Evolutionary conservation across 2,888 invertebrate genomes (phyloP), one percentile per base, ranked within the genome.

Genomic region (Dimorphilus gyrociliatus): DNA sequence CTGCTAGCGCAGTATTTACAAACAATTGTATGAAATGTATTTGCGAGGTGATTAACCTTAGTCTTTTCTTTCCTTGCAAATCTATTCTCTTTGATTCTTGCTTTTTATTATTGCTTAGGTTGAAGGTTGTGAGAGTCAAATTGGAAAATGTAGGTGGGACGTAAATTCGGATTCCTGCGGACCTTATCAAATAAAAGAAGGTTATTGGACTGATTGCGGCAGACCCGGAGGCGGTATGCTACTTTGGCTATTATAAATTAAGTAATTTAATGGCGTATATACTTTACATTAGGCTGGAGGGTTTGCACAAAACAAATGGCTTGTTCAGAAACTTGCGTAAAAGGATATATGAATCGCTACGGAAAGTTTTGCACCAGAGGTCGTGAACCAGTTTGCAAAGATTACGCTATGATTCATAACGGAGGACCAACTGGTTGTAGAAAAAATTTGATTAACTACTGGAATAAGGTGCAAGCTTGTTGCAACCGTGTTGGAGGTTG

Each of bases 151-250:
- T n/a, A n/a, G n/a, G n/a, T n/a, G n/a, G 39, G 46, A 53, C 30
- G 45, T 39, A 1, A 38, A 38, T 5, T 46, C 47, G 2, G 19
- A 38, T 7, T 48, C 49, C 15, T 55, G 54, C 36, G 52, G 54
- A 8, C 46, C 45, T 17, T 53, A 47, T 35, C 54, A 59, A 42
- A 51, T 60, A 25, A 60, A 56, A 34, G 31, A 45, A 10, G 33
- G 33, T 7, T 60, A 60, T 38, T 60, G 51, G 45, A 37, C 40
- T 8, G 59, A 59, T 34, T 57, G 58, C 36, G 48, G 47, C 6
- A 30, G 32, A 24, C 49, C 48, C 4, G 53, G 50, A 25, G 21
- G 27, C 25, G 45, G 52, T 46, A 40, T 27, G 35, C 14, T 8
- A 10, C 7, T 12, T 25, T n/a, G n/a, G n/a, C n/a, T n/a, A n/a